These are phyloP conservation scores for Rhadina sibilatrix DNA, from an alignment of 2,113 vertebrate genomes.

Conservation along the genomic window DNA sequence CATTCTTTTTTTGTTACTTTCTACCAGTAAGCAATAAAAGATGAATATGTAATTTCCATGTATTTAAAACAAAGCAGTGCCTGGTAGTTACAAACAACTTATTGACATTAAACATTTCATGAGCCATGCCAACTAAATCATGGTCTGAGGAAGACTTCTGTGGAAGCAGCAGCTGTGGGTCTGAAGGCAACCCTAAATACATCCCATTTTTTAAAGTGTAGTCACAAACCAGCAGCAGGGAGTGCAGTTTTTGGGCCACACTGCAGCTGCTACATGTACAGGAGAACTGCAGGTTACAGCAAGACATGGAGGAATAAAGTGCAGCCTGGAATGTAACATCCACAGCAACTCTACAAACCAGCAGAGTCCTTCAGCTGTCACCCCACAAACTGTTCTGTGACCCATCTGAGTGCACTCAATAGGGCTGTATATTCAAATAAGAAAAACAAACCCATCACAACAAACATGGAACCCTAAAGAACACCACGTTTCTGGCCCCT, in stretches of 20 bases:
- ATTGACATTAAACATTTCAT: not conserved
- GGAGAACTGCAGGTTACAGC: not conserved
- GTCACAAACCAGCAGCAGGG: too few species aligned
- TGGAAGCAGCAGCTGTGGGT: not conserved
- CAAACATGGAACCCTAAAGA: not conserved
- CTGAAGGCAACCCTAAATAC: not conserved
- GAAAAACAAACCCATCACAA: not conserved
- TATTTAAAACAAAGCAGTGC: not conserved
- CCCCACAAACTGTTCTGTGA: not conserved
- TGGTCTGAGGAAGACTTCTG: not conserved
- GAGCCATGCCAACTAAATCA: accelerated
- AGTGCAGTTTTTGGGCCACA: not conserved
- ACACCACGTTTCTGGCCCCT: not conserved
- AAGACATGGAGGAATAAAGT: not conserved
- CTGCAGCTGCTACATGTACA: not conserved
- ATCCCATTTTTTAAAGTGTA: not conserved
- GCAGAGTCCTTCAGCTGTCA: not conserved
- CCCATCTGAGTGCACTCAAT: not conserved
- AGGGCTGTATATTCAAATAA: not conserved
- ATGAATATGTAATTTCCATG: not conserved
- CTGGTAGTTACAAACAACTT: not conserved
- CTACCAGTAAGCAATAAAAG: not conserved
- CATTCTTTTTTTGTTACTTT: not conserved
- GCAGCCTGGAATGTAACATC: not conserved
- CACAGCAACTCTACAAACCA: not conserved